These are phyloP conservation scores for Apodemia zela DNA, from an alignment of 2,888 invertebrate species.

Conservation along the genomic window DNA sequence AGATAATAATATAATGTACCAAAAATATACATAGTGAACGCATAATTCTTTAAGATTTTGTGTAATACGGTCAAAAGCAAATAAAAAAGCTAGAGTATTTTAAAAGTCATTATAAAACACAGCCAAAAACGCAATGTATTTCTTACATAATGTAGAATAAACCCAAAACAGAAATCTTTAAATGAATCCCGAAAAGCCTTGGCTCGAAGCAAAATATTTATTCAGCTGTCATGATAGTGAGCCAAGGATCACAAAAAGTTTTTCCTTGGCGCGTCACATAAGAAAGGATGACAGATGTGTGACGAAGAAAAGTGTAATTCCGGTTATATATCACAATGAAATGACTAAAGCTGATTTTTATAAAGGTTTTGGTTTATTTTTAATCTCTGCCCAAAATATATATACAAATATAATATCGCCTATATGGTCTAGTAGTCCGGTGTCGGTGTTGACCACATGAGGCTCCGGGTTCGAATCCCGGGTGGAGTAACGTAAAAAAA, in stretches of 20 bases:
- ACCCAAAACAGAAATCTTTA: not conserved
- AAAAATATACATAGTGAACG: no score
- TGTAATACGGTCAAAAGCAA: no score
- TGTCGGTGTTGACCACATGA: no score
- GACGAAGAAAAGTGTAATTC: conserved; percentile 1
- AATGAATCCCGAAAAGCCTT: not conserved
- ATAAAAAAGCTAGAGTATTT: not conserved
- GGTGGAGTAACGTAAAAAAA: no score
- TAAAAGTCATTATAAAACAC: not conserved
- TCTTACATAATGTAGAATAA: not conserved
- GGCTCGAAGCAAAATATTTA: conserved; percentile 14
- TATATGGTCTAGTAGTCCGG: no score
- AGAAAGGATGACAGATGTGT: conserved; percentile 8
- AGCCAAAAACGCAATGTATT: not conserved
- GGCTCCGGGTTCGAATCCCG: no score
- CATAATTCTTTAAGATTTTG: no score
- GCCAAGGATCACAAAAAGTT: conserved; percentile 13
- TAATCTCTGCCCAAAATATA: not conserved
- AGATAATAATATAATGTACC: no score
- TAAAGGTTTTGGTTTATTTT: no score
- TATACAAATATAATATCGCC: no score
- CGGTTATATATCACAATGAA: not conserved
- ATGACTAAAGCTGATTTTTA: not conserved
- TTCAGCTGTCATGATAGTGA: conserved; percentile 12
- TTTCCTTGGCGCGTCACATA: conserved; percentile 5